Conservation (phyloP, 2,797 vertebrate species). For the Nasua narica region DNA sequence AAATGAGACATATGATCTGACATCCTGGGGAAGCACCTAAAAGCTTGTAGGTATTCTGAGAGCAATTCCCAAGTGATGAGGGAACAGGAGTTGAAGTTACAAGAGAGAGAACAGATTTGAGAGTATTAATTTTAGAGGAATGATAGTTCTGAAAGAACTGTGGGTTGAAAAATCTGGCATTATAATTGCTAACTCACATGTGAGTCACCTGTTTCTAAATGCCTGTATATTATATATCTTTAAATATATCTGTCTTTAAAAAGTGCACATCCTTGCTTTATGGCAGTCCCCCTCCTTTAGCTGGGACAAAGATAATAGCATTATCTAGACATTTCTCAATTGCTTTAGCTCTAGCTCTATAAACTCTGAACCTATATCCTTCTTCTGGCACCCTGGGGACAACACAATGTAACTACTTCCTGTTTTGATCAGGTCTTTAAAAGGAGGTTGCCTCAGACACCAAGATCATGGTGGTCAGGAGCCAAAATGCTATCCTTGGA, state of each 20-base stretch:
- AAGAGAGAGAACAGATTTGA: not conserved
- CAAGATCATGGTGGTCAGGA: not conserved
- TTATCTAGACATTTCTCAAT: not conserved
- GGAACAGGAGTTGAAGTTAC: not conserved
- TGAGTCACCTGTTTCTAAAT: not conserved
- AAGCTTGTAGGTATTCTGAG: not conserved
- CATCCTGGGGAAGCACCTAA: not conserved
- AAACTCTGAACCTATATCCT: not conserved
- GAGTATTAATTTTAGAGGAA: conserved; percentile 18
- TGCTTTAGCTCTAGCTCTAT: not conserved
- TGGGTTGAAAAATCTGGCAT: not conserved
- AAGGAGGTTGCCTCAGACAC: not conserved
- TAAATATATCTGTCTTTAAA: not conserved
- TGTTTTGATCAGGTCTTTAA: not conserved
- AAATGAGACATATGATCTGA: conserved; percentile 12
- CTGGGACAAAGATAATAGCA: not conserved
- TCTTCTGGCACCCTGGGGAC: not conserved
- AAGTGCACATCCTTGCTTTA: not conserved
- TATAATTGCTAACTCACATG: not conserved
- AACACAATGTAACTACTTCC: not conserved
- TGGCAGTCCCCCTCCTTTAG: not conserved
- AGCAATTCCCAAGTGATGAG: not conserved
- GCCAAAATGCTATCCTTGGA: not conserved
- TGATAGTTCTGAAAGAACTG: not conserved
- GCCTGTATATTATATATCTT: not conserved